These are phyloP conservation scores for Thymelicus sylvestris DNA, from an alignment of 2,888 invertebrate genomes.

Conservation along the genomic window DNA sequence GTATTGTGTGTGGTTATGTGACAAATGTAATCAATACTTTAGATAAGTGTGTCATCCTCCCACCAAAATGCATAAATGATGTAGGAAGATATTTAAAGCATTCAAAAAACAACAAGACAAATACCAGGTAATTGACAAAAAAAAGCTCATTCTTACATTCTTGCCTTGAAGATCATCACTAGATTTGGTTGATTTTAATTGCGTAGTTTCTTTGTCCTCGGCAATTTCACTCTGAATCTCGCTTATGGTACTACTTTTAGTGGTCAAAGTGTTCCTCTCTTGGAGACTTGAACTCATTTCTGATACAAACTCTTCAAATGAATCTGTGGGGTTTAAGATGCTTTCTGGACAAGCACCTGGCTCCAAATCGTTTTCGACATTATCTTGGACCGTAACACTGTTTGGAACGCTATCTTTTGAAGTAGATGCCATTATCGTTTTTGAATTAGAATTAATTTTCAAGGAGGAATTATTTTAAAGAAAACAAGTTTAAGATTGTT, in stretches of 20 bases:
- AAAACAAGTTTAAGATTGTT: conserved; percentile 17
- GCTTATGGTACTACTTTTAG: conserved; percentile 83
- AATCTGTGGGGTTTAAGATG: conserved; percentile 89
- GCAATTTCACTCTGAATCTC: conserved; percentile 84
- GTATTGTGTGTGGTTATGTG: too few species aligned
- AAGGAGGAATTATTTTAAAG: conserved; percentile 18
- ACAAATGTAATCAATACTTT: too few species aligned
- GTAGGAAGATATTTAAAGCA: neutral
- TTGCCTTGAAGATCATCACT: conserved; percentile 71
- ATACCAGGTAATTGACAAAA: neutral
- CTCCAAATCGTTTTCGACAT: conserved; percentile 63
- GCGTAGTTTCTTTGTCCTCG: conserved; percentile 62
- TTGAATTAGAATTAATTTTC: neutral
- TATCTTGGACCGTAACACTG: conserved; percentile 49
- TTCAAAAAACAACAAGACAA: neutral
- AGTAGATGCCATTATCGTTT: conserved; percentile 68
- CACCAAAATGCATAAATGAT: neutral
- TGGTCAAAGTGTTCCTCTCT: conserved; percentile 79
- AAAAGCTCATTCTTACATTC: conserved; percentile 59
- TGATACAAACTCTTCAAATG: conserved; percentile 88
- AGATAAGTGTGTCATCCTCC: neutral
- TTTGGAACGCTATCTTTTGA: conserved; percentile 61
- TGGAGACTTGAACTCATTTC: conserved; percentile 87
- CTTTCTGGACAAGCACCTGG: conserved; percentile 85
- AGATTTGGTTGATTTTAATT: conserved; percentile 65